These are phyloP conservation scores for Cygnus olor DNA, from an alignment of 2,797 vertebrate genomes.

Conservation along the genomic window DNA sequence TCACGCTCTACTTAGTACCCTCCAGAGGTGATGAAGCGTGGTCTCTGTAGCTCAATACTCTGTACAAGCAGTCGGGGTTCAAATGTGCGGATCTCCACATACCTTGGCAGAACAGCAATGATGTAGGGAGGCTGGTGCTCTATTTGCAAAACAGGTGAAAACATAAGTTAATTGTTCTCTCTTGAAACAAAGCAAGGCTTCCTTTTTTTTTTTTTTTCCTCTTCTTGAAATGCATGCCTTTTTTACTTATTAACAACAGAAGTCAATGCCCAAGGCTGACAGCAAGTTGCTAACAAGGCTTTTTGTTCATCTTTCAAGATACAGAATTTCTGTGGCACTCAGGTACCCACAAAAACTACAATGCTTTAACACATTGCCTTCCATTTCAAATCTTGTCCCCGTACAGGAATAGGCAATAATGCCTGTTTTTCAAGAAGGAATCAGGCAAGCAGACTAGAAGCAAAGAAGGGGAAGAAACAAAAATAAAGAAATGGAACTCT, in stretches of 20 bases:
- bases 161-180: neutral
- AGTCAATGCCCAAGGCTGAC: neutral
- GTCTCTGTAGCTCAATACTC: slow-evolving; percentile 96
- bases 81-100: slow-evolving; percentile 96
- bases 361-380: neutral
- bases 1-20: slow-evolving; percentile 77
- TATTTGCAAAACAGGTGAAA: slow-evolving; percentile 54
- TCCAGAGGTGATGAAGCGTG: slow-evolving; percentile 95
- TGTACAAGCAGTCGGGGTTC: slow-evolving; percentile 95
- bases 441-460: neutral
- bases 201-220: neutral
- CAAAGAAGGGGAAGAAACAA: neutral
- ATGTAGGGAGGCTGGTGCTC: slow-evolving; percentile 98
- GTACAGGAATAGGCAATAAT: neutral
- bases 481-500: neutral
- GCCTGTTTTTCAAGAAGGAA: neutral
- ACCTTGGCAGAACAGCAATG: slow-evolving; percentile 94
- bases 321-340: neutral
- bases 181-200: neutral
- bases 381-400: neutral
- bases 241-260: neutral
- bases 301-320: neutral
- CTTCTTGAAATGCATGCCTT: neutral
- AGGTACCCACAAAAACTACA: neutral
- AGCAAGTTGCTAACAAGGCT: neutral